Base-by-base conservation (phyloP, 2,113 vertebrate species). In the Planiliza haematocheilus region DNA sequence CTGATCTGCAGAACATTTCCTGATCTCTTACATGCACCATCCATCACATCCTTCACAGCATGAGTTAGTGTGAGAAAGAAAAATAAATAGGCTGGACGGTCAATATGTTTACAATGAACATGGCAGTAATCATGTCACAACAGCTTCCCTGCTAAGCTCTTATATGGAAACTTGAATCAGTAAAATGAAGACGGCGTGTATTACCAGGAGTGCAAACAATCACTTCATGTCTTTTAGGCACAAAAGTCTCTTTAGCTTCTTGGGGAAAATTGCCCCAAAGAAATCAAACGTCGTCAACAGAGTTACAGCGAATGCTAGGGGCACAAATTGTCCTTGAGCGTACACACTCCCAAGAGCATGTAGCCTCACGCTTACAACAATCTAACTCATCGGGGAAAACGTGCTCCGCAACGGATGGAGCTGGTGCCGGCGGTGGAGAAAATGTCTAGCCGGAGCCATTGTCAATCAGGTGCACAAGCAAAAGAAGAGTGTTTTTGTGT, bases 201-300 rank as follows among this genome's bases (percentile, higher is more conserved):
- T 66, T 42, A 52, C 4, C 56, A 57, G 39, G 16, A 43, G 17
- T 20, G 36, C 9, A 69, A 34, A 36, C 48, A 58, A 55, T 62
- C 67, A 73, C 16, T 11, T 8, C 17, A 37, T 61, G 49, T 79
- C 68, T 70, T 70, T 42, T 24, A 52, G 61, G 43, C 65, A 77
- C 50, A 78, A 82, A 86, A 73, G 66, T 86, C 52, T 82, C 52
- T 72, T 66, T 43, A 62, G 57, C 67, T 71, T 75, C 60, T 24
- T n/a, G 7, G 18, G 53, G 51, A 63, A 77, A 62, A 80, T 39
- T 42, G 50, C 72, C 53, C 2, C 10, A 70, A 79, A 84, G 36
- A 81, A 85, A 85, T 77, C 67, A 68, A 74, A 84, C 39, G 56
- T 51, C 74, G 79, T 86, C 73, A 82, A 83, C 61, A 85, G 55